Percentiles rank a stretch among this genome's conserved stretches.
Conservation (phyloP, 2,113 vertebrate species). For the Dromas ardeola region DNA sequence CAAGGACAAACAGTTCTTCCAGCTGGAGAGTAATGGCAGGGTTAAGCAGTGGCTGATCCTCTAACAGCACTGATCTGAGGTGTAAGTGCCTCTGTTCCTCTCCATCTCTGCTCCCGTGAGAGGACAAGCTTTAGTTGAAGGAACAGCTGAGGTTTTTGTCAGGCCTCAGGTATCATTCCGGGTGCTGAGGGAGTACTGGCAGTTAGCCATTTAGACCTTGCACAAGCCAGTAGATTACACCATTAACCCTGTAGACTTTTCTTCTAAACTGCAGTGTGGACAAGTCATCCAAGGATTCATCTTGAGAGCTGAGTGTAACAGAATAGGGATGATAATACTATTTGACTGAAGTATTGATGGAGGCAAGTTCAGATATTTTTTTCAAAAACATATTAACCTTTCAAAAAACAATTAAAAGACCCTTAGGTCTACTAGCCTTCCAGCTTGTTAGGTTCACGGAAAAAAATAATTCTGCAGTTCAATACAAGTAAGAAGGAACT, state of each 20-base stretch:
- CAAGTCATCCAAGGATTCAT: not conserved
- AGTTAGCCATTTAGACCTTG: not conserved
- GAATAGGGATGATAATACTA: not conserved
- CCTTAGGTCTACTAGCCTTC: not conserved
- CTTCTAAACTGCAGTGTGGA: not conserved
- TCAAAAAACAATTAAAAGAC: not conserved
- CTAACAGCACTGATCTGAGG: not conserved
- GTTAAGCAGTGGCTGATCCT: not conserved
- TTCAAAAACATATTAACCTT: not conserved
- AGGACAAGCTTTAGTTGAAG: not conserved
- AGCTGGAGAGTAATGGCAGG: not conserved
- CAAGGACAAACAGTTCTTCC: not conserved
- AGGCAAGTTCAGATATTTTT: not conserved
- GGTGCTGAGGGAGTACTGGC: not conserved
- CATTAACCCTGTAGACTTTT: not conserved
- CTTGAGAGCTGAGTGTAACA: not conserved
- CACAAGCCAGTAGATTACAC: not conserved
- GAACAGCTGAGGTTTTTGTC: not conserved
- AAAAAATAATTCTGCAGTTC: not conserved
- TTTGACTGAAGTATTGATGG: not conserved
- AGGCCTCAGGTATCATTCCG: not conserved
- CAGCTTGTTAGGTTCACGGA: not conserved
- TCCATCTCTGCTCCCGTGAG: not conserved
- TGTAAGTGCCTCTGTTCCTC: not conserved
- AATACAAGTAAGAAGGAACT: not conserved